phyloP scores from a whole-genome alignment of 2,797 vertebrate genomes.

The Bovichtus variegatus region DNA sequence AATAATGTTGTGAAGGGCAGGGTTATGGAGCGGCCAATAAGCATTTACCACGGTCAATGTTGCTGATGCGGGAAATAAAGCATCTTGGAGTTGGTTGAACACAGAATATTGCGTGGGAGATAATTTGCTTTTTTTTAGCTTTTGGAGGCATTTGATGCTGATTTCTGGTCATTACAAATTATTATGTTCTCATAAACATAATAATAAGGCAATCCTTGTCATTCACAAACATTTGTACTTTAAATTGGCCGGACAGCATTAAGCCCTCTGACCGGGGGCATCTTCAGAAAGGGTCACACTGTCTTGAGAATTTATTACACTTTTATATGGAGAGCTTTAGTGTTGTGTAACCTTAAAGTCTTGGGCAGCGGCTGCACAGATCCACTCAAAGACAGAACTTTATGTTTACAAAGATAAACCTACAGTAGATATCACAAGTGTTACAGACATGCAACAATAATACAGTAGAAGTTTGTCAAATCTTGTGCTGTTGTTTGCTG shows the following conservation, averaged over 20 bases:
- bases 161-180: no score
- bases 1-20: slow-evolving; percentile 29
- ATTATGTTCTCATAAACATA: background rate
- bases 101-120: no score
- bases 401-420: background rate
- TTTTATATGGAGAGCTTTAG: slow-evolving; percentile 12
- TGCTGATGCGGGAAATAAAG: no score
- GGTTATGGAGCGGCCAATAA: slow-evolving; percentile 5
- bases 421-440: background rate
- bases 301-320: background rate
- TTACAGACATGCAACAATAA: background rate
- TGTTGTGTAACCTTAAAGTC: slow-evolving; percentile 3
- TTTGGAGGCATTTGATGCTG: no score
- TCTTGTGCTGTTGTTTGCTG: background rate
- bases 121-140: no score
- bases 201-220: background rate
- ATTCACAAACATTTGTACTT: background rate
- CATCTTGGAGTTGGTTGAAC: no score
- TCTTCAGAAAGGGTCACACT: slow-evolving; percentile 6
- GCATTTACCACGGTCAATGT: background rate
- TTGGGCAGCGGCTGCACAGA: background rate
- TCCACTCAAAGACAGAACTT: background rate
- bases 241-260: background rate
- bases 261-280: background rate
- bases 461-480: background rate